Evolutionary conservation across 2,888 invertebrate genomes (phyloP).

Genomic region (Apamea crenata): DNA sequence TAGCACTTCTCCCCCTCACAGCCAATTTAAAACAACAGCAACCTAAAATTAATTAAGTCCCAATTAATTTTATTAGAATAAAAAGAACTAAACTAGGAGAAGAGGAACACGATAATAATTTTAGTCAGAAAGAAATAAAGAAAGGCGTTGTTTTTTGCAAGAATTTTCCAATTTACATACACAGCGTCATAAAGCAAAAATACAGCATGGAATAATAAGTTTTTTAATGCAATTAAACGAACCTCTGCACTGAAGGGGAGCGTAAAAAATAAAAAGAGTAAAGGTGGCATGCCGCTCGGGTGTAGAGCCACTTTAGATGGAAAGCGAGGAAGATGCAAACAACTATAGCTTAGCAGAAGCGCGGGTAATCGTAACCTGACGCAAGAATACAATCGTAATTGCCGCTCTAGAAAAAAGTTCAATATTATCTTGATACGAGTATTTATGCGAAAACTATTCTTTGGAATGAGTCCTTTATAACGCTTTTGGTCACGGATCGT

Average conservation of each 20-base stretch:
- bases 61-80: conserved; percentile 29
- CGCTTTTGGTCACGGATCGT: conserved; percentile 38
- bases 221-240: conserved; percentile 77
- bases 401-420: conserved; percentile 29
- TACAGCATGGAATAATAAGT: conserved; percentile 72
- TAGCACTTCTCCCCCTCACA: not conserved
- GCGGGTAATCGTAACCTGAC: conserved; percentile 35
- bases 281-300: conserved; percentile 59
- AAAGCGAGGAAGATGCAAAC: conserved; percentile 57
- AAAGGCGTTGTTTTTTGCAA: conserved; percentile 56
- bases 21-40: conserved; percentile 22
- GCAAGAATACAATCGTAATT: conserved; percentile 38
- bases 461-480: conserved; percentile 41
- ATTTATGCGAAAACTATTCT: conserved; percentile 42
- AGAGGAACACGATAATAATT: conserved; percentile 54
- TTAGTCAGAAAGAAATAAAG: conserved; percentile 46
- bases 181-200: conserved; percentile 66
- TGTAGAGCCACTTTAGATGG: conserved; percentile 56
- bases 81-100: conserved; percentile 39
- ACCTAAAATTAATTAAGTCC: conserved; percentile 35
- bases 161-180: conserved; percentile 70
- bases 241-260: conserved; percentile 62
- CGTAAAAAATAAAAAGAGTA: conserved; percentile 60
- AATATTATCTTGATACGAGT: conserved; percentile 32
- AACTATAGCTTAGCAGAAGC: conserved; percentile 30